phyloP scores from a whole-genome alignment of 2,113 vertebrate species.

The Proteles cristata region DNA sequence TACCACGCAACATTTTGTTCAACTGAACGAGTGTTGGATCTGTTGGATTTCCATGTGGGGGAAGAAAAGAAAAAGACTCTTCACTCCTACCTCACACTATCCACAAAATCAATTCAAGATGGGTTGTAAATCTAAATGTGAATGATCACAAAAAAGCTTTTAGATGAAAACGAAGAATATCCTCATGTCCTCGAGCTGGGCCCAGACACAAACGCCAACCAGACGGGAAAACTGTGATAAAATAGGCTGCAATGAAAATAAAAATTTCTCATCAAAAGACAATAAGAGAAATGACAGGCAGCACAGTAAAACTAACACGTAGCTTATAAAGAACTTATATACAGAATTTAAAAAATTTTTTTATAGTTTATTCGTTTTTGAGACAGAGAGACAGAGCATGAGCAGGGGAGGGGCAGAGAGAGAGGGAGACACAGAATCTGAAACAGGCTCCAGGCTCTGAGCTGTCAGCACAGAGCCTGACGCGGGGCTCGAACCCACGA shows the following conservation, averaged over 20 bases:
- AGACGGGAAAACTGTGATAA: neutral
- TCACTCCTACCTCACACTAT: neutral
- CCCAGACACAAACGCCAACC: neutral
- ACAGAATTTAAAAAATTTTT: neutral
- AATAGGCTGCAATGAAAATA: neutral
- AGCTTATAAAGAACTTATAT: neutral
- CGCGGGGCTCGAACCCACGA: too few species aligned
- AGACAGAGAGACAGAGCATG: too few species aligned
- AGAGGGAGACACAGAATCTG: too few species aligned
- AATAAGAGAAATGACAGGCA: neutral
- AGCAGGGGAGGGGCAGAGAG: too few species aligned
- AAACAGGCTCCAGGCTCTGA: too few species aligned
- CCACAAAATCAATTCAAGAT: neutral
- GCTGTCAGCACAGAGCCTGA: too few species aligned
- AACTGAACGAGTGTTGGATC: neutral
- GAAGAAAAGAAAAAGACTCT: too few species aligned
- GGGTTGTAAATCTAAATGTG: neutral
- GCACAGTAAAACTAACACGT: neutral
- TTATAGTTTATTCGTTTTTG: too few species aligned
- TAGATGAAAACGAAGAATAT: neutral
- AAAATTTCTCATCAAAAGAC: neutral
- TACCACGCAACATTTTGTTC: neutral
- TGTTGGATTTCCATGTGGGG: neutral
- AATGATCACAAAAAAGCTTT: neutral
- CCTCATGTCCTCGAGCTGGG: neutral